Percentiles rank a stretch among this genome's conserved stretches.
Conservation (phyloP, 2,113 vertebrate genomes). For the Rana temporaria region DNA sequence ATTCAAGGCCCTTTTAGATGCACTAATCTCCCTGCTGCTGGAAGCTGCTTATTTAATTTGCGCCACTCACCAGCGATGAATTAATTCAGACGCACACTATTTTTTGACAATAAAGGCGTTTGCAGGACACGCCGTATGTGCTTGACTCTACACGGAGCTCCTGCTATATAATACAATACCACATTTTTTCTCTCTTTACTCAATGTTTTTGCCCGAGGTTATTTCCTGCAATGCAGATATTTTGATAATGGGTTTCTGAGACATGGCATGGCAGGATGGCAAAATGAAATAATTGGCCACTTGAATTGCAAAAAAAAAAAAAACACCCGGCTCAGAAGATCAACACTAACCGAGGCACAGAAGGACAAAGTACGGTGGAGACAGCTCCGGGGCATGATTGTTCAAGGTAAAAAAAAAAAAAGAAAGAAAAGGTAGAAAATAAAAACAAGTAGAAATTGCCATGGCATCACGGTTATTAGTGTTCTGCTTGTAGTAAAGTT, state of each 20-base stretch:
- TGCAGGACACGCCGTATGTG: conserved; percentile 21
- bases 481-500: not conserved
- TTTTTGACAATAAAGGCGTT: conserved; percentile 1
- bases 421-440: not conserved
- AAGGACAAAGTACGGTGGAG: conserved; percentile 17
- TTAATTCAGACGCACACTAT: conserved; percentile 23
- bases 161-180: conserved; percentile 3
- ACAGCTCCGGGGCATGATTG: conserved; percentile 28
- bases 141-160: not conserved
- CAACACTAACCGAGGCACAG: conserved; percentile 9
- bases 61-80: conserved; percentile 36
- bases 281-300: conserved; percentile 55
- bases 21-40: conserved; percentile 30
- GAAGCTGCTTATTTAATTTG: conserved; percentile 34
- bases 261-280: conserved; percentile 37
- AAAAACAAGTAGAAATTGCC: not conserved
- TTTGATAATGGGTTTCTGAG: conserved; percentile 54
- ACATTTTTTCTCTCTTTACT: conserved; percentile 13
- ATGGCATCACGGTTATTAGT: not conserved
- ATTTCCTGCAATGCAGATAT: conserved; percentile 56
- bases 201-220: conserved; percentile 35
- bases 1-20: conserved; percentile 38
- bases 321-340: conserved; percentile 7
- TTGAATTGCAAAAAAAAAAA: conserved; percentile 46
- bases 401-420: not conserved